Conservation (phyloP, 2,888 invertebrate species). For the Zele albiditarsus region DNA sequence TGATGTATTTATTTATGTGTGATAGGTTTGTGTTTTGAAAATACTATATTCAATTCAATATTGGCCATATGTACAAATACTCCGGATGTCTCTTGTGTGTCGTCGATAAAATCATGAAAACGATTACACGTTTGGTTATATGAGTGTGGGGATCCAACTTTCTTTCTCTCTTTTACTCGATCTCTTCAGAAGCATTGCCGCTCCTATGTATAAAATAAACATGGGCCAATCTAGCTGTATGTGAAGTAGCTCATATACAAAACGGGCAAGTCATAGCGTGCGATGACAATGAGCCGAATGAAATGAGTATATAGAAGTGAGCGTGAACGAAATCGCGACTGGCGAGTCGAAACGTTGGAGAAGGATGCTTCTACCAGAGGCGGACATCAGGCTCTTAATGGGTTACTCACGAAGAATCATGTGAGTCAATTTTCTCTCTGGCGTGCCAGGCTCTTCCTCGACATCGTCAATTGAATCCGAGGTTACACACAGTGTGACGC, state of each 20-base stretch:
- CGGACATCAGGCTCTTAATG: constrained; percentile 44
- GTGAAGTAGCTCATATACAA: not conserved
- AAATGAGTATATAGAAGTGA: not conserved
- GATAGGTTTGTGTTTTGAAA: not conserved
- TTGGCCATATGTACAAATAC: not conserved
- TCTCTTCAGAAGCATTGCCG: not conserved
- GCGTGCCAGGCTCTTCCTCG: constrained; percentile 52
- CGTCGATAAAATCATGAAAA: constrained; percentile 12
- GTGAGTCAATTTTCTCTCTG: constrained; percentile 52
- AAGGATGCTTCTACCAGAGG: constrained; percentile 36
- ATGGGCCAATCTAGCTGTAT: constrained; percentile 25
- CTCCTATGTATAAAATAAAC: constrained; percentile 38
- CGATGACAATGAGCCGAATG: not conserved
- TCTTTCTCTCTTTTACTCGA: not conserved
- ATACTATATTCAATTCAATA: not conserved
- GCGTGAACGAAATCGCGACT: constrained; percentile 22
- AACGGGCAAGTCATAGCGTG: not conserved
- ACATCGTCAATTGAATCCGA: constrained; percentile 52
- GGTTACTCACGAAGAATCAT: constrained; percentile 52
- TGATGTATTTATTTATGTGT: not conserved
- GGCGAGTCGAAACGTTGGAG: constrained; percentile 19
- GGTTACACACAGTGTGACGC: constrained; percentile 38
- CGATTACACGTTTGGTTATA: not conserved
- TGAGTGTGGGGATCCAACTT: not conserved
- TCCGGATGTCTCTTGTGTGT: constrained; percentile 5